Evolutionary conservation across 2,888 invertebrate species (phyloP).

Genomic region (Allygus modestus): DNA sequence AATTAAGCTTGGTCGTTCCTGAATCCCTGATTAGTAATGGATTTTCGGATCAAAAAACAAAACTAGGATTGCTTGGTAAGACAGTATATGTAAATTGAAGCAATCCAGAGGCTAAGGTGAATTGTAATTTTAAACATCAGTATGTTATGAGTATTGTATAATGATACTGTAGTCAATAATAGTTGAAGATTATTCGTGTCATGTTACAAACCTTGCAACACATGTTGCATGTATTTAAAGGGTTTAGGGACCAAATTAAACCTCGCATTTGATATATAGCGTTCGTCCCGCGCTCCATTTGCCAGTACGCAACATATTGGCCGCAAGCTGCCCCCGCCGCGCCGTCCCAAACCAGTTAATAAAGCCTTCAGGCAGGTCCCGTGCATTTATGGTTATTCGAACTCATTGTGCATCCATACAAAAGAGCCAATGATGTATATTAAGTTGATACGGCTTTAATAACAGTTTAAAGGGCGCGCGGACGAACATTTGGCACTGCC

Average conservation of each 20-base stretch:
- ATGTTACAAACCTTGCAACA: not conserved
- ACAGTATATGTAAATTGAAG: no score
- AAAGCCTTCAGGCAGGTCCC: conserved; percentile 32
- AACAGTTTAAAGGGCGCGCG: conserved; percentile 48
- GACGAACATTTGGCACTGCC: conserved; percentile 33
- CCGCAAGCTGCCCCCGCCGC: not conserved
- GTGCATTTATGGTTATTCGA: conserved; percentile 41
- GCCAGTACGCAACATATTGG: conserved; percentile 17
- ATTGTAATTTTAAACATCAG: no score
- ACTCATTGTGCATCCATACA: conserved; percentile 39
- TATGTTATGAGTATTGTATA: no score
- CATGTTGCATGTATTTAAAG: not conserved
- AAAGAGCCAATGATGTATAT: conserved; percentile 46
- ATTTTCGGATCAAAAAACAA: no score
- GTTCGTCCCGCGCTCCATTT: not conserved
- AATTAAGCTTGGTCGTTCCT: no score
- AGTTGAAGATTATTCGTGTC: no score
- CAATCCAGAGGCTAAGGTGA: no score
- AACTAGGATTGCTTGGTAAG: no score
- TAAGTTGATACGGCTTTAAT: conserved; percentile 55
- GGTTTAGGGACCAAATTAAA: not conserved
- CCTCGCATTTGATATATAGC: not conserved
- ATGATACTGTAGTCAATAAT: no score
- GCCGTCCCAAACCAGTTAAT: conserved; percentile 10
- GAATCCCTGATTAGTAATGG: no score